Evolutionary conservation across 2,888 invertebrate species (phyloP).

Genomic region (Amiota communis): DNA sequence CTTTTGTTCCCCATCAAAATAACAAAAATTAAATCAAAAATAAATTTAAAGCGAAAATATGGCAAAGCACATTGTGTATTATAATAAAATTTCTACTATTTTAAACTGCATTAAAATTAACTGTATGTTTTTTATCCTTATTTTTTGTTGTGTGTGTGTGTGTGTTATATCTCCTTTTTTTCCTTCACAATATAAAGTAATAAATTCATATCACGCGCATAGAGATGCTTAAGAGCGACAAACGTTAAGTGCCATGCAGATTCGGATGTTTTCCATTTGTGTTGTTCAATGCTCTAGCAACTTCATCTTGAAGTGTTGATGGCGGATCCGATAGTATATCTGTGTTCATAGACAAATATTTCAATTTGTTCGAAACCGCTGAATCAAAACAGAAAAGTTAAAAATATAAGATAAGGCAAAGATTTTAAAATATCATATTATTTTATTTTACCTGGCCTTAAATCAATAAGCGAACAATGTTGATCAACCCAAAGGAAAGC

Average conservation of each 20-base stretch:
- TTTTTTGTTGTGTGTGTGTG: not conserved
- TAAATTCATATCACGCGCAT: conserved; percentile 62
- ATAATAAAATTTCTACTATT: conserved; percentile 2
- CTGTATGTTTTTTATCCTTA: not conserved
- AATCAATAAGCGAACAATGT: conserved; percentile 94
- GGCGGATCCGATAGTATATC: conserved; percentile 91
- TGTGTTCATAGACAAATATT: conserved; percentile 91
- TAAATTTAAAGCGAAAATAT: not conserved
- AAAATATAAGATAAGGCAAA: conserved; percentile 14
- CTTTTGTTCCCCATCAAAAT: not conserved
- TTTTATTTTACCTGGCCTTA: conserved; percentile 85
- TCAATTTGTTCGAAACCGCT: conserved; percentile 94
- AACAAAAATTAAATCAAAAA: conserved; percentile 7
- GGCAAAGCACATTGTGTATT: not conserved
- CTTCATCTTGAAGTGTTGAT: conserved; percentile 90
- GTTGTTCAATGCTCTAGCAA: conserved; percentile 81
- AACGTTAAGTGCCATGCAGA: conserved; percentile 65
- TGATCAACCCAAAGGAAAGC: conserved; percentile 96
- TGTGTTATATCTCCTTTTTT: not conserved
- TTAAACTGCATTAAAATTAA: not conserved
- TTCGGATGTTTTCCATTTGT: conserved; percentile 70
- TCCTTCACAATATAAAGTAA: conserved; percentile 27
- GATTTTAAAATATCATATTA: conserved; percentile 13
- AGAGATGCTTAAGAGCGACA: conserved; percentile 29
- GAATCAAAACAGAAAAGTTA: conserved; percentile 63